Base-by-base conservation (phyloP, 2,113 vertebrate genomes). In the Thamnaconus septentrionalis region DNA sequence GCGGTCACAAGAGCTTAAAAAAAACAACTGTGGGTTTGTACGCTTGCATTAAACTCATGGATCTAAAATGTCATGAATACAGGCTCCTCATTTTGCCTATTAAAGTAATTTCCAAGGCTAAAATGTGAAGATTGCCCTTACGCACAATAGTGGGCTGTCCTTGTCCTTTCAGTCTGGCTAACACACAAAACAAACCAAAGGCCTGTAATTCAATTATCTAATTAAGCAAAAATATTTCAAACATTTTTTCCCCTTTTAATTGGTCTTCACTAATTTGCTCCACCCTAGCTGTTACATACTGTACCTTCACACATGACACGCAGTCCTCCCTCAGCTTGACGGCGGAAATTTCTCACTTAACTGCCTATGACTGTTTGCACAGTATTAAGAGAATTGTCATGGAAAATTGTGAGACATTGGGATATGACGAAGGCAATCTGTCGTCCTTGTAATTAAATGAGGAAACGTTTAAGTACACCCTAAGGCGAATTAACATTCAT, bases 281-380 rank as follows among this genome's bases (percentile, higher is more conserved):
- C 82, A 81, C 86, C 86, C 80, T 46, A 60, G 62, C 46, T 56
- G 3, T 73, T 65, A 53, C 71, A 76, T 41, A 12, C 9, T 68
- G 56, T 43, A n/a, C 69, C 64, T 45, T 48, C 0, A 11, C 56
- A 73, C 79, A 73, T 66, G 76, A 39, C 50, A 5, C 39, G 4
- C 0, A 51, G 49, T 41, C 49, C 53, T 69, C 71, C 48, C 42
- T 57, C 59, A 5, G 10, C 57, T 64, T 2, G 49, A 4, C 58
- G 56, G 54, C 62, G 68, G 66, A 85, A 59, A 63, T 11, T 50
- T 72, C 60, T 53, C 9, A 56, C 9, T 45, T 40, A 7, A 43
- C 8, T 49, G 11, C 45, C 3, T 40, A 4, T 66, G 41, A 54
- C 41, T 57, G 53, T 59, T 59, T 59, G 41, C 41, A 61, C 10